Base-by-base conservation (phyloP, 2,113 vertebrate genomes). In the Dromiciops gliroides region DNA sequence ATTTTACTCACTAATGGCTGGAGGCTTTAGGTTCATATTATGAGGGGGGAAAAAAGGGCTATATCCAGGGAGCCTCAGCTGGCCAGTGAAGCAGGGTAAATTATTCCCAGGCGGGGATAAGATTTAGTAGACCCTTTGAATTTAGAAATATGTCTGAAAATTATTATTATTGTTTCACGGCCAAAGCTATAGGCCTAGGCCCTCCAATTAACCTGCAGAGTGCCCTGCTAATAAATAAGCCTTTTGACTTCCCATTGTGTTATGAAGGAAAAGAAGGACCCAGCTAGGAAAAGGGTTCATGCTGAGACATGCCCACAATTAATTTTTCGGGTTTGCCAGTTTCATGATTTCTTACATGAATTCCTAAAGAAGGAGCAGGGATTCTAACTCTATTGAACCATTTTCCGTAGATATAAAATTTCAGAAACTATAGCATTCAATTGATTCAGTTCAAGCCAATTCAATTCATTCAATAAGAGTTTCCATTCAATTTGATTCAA, bases 141-240 rank as follows among this genome's bases (percentile, higher is more conserved):
- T 52, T 94, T 89, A 89, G 50, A 95, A 31, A 47, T 28, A 67
- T 93, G 91, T 51, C 23, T 91, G 56, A 49, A 90, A 96, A 90
- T 88, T 25, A 93, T 26, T 49, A 52, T 91, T 52, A 83, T 6
- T 89, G 26, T 75, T 83, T 92, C 48, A 48, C 88, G 9, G 49
- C 7, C 24, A 92, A 49, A 94, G 89, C n/a, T 8, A 31, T 25
- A 93, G 94, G 2, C 1, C 53, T 8, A 56, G 48, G 3, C 24
- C 50, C 93, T 94, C 48, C 88, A 31, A 44, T 16, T 53, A 93
- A 89, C 0, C 51, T 90, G 24, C 92, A 90, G 53, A 23, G 37
- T 89, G 0, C 8, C 94, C 91, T 90, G 44, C 3, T 96, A 49
- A 89, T 1, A 51, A 44, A 51, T 31, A 50, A 0, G 0, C 0